Evolutionary conservation across 1,140 invertebrate species (phyloP), one percentile per base, ranked within the genome.

Genomic region (Megalonaias nervosa): DNA sequence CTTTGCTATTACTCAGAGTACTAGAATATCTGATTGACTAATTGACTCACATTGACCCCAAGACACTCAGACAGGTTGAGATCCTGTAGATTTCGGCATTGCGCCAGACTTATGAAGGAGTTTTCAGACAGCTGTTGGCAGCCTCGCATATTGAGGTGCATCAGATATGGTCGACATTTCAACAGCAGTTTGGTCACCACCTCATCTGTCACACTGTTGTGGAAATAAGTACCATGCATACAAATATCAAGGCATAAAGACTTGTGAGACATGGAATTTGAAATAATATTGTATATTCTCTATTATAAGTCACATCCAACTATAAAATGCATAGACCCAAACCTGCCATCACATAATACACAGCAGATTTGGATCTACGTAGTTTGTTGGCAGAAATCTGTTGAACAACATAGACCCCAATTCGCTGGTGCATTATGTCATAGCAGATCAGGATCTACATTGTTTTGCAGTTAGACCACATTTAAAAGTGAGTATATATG

Each of bases 11-110:
- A 48, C 38, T 9, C 6, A 48, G 38, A 48, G 38, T 48, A 48
- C 38, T 48, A 9, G 38, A 48, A 48, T 48, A 48, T 48, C 11
- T 48, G 11, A 48, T 48, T 48, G 38, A 11, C 38, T 48, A 48
- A 59, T 16, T 14, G 71, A 84, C 87, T 86, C 75, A 91, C 91
- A 82, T 89, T 89, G 4, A 91, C 56, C 26, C 84, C 85, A n/a
- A 72, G 72, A 77, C 89, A 91, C 67, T 90, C 86, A 2, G 90
- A 91, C 38, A 91, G 72, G 81, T 91, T 91, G 21, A 91, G 84
- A 75, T 91, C 91, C 83, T 91, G 90, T 16, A 91, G 77, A 80
- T 91, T 91, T 14, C 87, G 83, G 80, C 91, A 91, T 59, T 89
- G 87, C 75, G 90, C 90, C 66, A 91, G 84, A 55, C 76, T 81